A percentile compares a stretch with the other conserved stretches of the same genome.
Evolutionary conservation across 2,888 invertebrate species (phyloP).

Genomic region (Drosophila limbata): DNA sequence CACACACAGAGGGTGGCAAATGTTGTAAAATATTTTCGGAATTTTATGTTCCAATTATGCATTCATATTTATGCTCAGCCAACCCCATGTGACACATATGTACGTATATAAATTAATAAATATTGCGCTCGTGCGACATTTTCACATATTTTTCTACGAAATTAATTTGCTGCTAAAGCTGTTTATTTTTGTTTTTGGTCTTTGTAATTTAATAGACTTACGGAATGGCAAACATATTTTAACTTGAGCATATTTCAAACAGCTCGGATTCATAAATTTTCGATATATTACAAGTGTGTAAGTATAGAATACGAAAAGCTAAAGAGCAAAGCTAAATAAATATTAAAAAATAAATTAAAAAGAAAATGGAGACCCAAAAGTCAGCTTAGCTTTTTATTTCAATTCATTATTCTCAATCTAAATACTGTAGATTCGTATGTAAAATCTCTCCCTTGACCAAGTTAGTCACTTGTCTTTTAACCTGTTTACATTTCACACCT

Average conservation of each 20-base stretch:
- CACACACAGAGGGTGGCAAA: slow-evolving; percentile 16
- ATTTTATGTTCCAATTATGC: slow-evolving; percentile 81
- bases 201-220: slow-evolving; percentile 41
- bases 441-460: slow-evolving; percentile 38
- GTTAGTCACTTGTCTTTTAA: slow-evolving; percentile 25
- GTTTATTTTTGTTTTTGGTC: neutral
- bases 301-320: too few relatives aligned
- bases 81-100: slow-evolving; percentile 38
- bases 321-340: too few relatives aligned
- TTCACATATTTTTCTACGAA: slow-evolving; percentile 46
- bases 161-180: slow-evolving; percentile 46
- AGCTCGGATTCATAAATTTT: neutral
- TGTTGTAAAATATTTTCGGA: slow-evolving; percentile 77
- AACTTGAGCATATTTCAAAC: neutral
- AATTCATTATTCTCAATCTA: neutral
- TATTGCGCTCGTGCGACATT: slow-evolving; percentile 59
- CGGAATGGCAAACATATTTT: neutral
- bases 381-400: too few relatives aligned
- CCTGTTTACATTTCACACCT: slow-evolving; percentile 3
- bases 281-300: too few relatives aligned
- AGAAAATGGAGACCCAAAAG: too few relatives aligned
- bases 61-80: slow-evolving; percentile 63
- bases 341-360: too few relatives aligned
- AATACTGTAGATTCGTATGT: too few relatives aligned
- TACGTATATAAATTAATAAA: slow-evolving; percentile 69